Evolutionary conservation across 2,797 vertebrate species (phyloP).

Genomic region (Cyclopterus lumpus): DNA sequence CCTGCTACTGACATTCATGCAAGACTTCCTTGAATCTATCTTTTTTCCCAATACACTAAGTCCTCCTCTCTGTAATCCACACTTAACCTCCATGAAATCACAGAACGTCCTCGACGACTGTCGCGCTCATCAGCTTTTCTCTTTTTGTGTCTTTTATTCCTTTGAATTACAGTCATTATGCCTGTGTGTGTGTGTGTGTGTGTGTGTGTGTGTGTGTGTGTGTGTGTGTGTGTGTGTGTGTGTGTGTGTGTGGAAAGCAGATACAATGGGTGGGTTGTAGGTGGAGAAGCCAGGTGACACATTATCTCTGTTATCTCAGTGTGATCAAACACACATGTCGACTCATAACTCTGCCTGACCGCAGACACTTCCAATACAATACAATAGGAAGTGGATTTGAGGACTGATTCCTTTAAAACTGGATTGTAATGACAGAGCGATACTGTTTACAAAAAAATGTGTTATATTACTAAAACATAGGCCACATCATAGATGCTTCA

Average conservation of each 20-base stretch:
- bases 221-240: background rate
- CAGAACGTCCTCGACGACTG: background rate
- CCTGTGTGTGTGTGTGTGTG: background rate
- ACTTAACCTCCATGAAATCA: background rate
- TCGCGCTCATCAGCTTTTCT: background rate
- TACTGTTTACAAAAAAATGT: background rate
- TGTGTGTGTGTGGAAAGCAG: background rate
- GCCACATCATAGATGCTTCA: background rate
- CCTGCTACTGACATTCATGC: slow-evolving; percentile 72
- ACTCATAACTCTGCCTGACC: background rate
- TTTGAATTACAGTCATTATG: background rate
- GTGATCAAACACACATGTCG: slow-evolving; percentile 27
- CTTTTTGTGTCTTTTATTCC: background rate
- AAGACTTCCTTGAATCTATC: slow-evolving; percentile 32
- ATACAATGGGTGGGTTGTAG: background rate
- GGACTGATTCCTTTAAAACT: slow-evolving; percentile 2
- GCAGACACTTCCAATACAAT: slow-evolving; percentile 1
- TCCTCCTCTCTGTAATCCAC: background rate
- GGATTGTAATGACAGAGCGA: slow-evolving; percentile 3
- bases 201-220: slow-evolving; percentile 3
- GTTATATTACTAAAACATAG: background rate
- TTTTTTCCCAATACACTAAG: slow-evolving; percentile 3
- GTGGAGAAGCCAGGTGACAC: background rate
- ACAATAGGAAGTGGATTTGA: background rate
- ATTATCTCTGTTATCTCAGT: background rate